phyloP scores from a whole-genome alignment of 2,797 vertebrate species.

The Hafferia zeledoni region DNA sequence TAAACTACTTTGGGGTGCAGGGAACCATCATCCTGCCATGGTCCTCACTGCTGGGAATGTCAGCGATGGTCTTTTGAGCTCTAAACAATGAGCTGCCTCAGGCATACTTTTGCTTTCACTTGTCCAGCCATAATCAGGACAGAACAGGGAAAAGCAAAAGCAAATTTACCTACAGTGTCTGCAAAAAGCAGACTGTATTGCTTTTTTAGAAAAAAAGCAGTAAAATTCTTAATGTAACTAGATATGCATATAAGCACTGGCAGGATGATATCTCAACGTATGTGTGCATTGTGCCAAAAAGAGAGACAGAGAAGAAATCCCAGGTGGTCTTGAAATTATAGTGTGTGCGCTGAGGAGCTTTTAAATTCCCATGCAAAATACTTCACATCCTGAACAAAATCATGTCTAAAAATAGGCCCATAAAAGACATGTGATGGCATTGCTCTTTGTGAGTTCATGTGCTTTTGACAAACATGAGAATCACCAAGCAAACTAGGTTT shows the following conservation, averaged over 20 bases:
- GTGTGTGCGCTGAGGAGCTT: not conserved
- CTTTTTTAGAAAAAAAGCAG: not conserved
- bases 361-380: constrained; percentile 36
- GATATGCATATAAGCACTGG: not conserved
- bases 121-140: not conserved
- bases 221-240: not conserved
- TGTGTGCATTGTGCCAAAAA: not conserved
- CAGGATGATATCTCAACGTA: not conserved
- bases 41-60: not conserved
- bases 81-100: not conserved
- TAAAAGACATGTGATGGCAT: not conserved
- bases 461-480: not conserved
- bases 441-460: not conserved
- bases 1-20: not conserved
- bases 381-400: not conserved
- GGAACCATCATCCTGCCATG: not conserved
- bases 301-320: not conserved
- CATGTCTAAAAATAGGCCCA: not conserved
- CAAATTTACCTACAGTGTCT: not conserved
- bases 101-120: not conserved
- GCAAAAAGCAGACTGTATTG: not conserved
- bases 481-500: not conserved
- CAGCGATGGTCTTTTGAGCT: accelerated
- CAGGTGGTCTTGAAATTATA: constrained; percentile 5
- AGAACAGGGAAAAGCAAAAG: not conserved